Base-by-base conservation (phyloP, 2,797 vertebrate genomes). In the Valencia hispanica region DNA sequence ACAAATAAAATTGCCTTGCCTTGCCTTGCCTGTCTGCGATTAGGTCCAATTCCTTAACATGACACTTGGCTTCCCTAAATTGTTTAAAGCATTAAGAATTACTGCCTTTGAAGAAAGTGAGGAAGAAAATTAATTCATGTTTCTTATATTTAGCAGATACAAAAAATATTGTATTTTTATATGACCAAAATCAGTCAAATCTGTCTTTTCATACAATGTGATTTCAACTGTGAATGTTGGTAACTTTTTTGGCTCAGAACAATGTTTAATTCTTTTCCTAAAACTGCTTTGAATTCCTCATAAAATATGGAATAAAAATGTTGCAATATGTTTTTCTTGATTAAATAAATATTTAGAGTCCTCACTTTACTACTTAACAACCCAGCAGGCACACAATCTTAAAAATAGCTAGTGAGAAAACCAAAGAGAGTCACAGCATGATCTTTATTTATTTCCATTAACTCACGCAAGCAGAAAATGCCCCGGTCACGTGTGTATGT, bases 401-500 rank as follows among this genome's bases (percentile, higher is more conserved):
- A 22, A 45, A 1, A 74, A 71, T 72, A 32, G 12, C 11, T 12
- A 34, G 22, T 36, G 36, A 39, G 4, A 32, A n/a, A 17, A n/a
- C 12, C 36, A 63, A 30, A 50, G 32, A 61, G 30, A 53, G 14
- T 25, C 48, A 51, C 25, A 51, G 32, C 27, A 34, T 22, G 22
- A 50, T 17, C 10, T n/a, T 66, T 41, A 17, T 39, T 51, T 47
- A 6, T 15, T 22, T 61, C n/a, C 22, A 68, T 41, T 34, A 61
- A 32, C 57, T 22, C 14, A 34, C 11, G 25, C 14, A 39, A 55
- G 27, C 59, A 43, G 20, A 65, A 74, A 63, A 68, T 43, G 0
- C 50, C 61, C 11, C 12, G 18, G 39, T 41, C 34, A 51, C 11
- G 27, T 71, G 74, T 74, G 32, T 71, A 51, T 70, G 73, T 66